Evolutionary conservation across 2,797 vertebrate species (phyloP).

Genomic region (Tarsius wallacei): DNA sequence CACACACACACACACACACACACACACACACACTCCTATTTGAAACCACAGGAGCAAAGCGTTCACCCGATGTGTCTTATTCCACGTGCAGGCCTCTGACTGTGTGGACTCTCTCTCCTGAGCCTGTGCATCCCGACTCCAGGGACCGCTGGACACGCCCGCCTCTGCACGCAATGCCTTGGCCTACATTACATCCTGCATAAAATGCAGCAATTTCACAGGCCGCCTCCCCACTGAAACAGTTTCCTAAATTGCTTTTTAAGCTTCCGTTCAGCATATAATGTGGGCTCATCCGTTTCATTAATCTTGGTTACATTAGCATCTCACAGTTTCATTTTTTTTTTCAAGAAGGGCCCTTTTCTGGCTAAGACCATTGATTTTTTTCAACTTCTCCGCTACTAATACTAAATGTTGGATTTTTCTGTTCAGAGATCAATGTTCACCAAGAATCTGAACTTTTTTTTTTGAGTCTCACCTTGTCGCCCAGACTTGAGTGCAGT

Average conservation of each 20-base stretch:
- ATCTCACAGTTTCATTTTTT: conserved; percentile 51
- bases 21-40: background rate
- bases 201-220: background rate
- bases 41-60: background rate
- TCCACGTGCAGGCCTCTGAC: background rate
- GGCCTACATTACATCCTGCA: background rate
- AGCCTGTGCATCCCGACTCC: background rate
- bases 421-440: background rate
- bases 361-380: background rate
- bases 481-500: too few relatives aligned
- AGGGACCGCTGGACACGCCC: background rate
- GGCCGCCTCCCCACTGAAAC: background rate
- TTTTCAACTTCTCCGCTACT: background rate
- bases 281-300: background rate
- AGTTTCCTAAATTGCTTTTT: background rate
- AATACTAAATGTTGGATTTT: background rate
- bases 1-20: background rate
- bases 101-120: rapidly evolving
- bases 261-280: background rate
- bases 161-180: background rate
- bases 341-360: conserved; percentile 59
- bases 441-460: background rate
- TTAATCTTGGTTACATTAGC: background rate
- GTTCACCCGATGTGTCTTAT: rapidly evolving
- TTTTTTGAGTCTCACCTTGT: too few relatives aligned